phyloP scores from a whole-genome alignment of 1,140 invertebrate genomes.

The Ips nitidus region DNA sequence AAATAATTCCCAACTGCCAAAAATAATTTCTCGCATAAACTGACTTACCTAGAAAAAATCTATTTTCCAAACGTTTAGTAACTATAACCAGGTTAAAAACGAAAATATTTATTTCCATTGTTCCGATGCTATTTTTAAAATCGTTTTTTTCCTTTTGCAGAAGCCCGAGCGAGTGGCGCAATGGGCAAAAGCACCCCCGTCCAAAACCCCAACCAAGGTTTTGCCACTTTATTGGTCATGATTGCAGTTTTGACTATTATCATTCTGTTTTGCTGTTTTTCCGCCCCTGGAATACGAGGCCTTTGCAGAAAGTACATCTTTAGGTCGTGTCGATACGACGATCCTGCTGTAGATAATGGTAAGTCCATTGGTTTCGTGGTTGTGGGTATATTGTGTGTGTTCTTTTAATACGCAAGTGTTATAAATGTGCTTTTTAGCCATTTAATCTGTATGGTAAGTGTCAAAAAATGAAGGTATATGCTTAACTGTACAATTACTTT shows the following conservation, averaged over 20 bases:
- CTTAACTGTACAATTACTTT: too few species aligned
- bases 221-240: constrained; percentile 61
- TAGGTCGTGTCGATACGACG: constrained; percentile 50
- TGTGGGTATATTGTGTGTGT: too few species aligned
- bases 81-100: constrained; percentile 1
- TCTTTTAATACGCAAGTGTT: too few species aligned
- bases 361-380: constrained; percentile 10
- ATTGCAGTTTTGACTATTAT: constrained; percentile 61
- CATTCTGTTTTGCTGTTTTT: constrained; percentile 62
- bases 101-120: constrained; percentile 9
- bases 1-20: constrained; percentile 12
- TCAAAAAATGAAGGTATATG: too few species aligned
- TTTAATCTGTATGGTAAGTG: too few species aligned
- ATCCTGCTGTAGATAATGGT: constrained; percentile 47
- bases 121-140: not conserved
- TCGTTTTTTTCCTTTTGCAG: constrained; percentile 16
- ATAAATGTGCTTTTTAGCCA: too few species aligned
- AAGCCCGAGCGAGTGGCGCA: constrained; percentile 5
- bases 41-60: constrained; percentile 8
- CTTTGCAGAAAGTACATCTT: constrained; percentile 56
- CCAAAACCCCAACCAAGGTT: constrained; percentile 51
- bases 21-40: constrained; percentile 12
- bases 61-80: constrained; percentile 1
- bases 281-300: constrained; percentile 58
- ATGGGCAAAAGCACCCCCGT: constrained; percentile 23